Conservation (phyloP, 2,797 vertebrate genomes). For the Trachurus trachurus region DNA sequence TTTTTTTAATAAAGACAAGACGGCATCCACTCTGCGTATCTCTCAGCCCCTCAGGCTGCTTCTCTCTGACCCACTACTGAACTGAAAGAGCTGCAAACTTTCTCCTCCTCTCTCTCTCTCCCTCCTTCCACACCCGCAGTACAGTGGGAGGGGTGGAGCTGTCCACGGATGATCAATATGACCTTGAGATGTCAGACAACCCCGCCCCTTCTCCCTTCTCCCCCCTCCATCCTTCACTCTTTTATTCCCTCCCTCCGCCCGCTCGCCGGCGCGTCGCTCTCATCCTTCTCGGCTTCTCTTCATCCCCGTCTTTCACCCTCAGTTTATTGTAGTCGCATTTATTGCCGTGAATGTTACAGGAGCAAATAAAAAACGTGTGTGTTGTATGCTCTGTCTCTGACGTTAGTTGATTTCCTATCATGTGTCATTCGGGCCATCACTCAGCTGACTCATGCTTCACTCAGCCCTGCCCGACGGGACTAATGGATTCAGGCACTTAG, state of each 20-base stretch:
- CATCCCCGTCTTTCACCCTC: conserved; percentile 14
- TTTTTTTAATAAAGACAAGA: neutral
- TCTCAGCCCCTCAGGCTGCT: neutral
- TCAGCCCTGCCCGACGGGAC: conserved; percentile 8
- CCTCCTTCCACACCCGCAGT: conserved; percentile 16
- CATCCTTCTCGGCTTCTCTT: neutral
- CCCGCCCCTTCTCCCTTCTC: conserved; percentile 19
- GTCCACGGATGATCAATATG: conserved; percentile 70
- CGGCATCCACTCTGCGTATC: neutral
- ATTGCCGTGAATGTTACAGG: conserved; percentile 17
- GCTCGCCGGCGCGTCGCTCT: neutral
- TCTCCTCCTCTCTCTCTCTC: neutral
- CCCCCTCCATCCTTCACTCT: conserved; percentile 1
- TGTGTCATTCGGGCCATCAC: conserved; percentile 13
- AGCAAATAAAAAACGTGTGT: conserved; percentile 11
- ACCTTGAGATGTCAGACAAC: conserved; percentile 74
- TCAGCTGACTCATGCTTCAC: conserved; percentile 30
- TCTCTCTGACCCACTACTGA: neutral
- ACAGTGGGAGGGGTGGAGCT: conserved; percentile 37
- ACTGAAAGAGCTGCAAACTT: neutral
- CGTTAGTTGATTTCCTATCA: conserved; percentile 12
- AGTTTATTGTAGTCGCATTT: conserved; percentile 30
- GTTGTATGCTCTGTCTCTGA: neutral
- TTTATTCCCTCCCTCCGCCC: conserved; percentile 10
- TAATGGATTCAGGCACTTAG: conserved; percentile 3